These are phyloP conservation scores for Henricia sp. DNA, from an alignment of 53 echinoderm and acorn worm species.

Conservation along the genomic window DNA sequence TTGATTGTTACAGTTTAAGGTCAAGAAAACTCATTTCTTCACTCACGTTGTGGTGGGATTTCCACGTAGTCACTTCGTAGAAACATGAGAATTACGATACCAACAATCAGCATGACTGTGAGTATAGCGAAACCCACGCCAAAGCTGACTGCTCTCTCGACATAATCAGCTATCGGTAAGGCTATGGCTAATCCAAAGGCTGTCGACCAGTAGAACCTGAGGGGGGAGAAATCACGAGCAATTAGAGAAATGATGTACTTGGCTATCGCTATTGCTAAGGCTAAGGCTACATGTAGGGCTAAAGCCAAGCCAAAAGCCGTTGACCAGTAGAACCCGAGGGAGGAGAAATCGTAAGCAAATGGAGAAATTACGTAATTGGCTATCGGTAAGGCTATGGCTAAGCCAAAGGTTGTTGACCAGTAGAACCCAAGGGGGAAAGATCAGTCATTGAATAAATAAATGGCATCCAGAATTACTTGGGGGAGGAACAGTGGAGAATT, in stretches of 20 bases:
- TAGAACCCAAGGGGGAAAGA: conserved; percentile 34
- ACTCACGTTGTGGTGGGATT: conserved; percentile 48
- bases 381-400: conserved; percentile 55
- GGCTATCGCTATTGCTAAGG: too few relatives aligned
- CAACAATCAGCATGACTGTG: conserved; percentile 7
- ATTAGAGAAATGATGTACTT: too few relatives aligned
- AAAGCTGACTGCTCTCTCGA: conserved; percentile 48
- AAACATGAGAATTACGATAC: conserved; percentile 45
- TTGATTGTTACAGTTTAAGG: too few relatives aligned
- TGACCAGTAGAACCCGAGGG: conserved; percentile 57
- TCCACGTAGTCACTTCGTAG: conserved; percentile 35
- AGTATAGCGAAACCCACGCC: conserved; percentile 45
- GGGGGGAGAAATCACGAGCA: too few relatives aligned
- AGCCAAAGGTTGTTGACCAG: conserved; percentile 47
- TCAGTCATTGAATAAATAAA: too few relatives aligned
- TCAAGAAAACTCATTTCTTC: too few relatives aligned
- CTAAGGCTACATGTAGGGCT: conserved; percentile 43
- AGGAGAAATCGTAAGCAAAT: too few relatives aligned
- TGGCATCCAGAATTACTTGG: conserved; percentile 58
- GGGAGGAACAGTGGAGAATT: too few relatives aligned
- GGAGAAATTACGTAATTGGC: too few relatives aligned
- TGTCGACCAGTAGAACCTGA: conserved; percentile 59
- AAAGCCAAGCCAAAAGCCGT: conserved; percentile 37
- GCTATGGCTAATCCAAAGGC: conserved; percentile 46
- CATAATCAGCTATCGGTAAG: conserved; percentile 47